Conservation (phyloP, 2,888 invertebrate species). For the Rhopalosiphum nymphaeae region DNA sequence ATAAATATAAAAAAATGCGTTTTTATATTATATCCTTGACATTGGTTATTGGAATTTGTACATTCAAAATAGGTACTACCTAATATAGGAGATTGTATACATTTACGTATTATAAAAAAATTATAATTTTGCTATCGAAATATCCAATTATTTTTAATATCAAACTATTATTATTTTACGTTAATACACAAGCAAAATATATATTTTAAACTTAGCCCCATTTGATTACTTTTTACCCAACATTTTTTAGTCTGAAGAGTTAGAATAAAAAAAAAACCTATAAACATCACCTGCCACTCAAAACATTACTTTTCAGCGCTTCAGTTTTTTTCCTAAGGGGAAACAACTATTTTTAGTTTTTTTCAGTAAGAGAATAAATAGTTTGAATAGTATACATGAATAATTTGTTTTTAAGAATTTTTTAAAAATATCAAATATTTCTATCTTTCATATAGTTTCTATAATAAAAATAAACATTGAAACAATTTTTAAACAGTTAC, state of each 20-base stretch:
- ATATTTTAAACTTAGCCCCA: background rate
- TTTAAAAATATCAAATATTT: background rate
- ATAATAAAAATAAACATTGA: background rate
- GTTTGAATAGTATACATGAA: background rate
- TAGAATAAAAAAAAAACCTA: slow-evolving; percentile 34
- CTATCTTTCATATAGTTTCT: background rate
- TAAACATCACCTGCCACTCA: slow-evolving; percentile 40
- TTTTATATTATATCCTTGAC: background rate
- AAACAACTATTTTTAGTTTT: slow-evolving; percentile 37
- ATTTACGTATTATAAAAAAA: background rate
- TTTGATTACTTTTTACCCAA: background rate
- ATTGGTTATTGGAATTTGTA: background rate
- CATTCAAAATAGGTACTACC: background rate
- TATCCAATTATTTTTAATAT: background rate
- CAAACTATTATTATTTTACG: background rate
- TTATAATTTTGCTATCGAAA: background rate
- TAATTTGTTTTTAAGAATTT: background rate
- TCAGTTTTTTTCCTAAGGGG: background rate
- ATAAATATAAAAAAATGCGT: background rate
- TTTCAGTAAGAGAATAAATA: background rate
- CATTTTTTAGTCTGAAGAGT: slow-evolving; percentile 19
- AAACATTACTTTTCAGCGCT: background rate
- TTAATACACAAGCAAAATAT: background rate
- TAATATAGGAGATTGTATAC: background rate
- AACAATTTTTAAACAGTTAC: background rate